Evolutionary conservation across 1,140 invertebrate species (phyloP), one percentile per base, ranked within the genome.

Genomic region (Diachasmimorpha longicaudata): DNA sequence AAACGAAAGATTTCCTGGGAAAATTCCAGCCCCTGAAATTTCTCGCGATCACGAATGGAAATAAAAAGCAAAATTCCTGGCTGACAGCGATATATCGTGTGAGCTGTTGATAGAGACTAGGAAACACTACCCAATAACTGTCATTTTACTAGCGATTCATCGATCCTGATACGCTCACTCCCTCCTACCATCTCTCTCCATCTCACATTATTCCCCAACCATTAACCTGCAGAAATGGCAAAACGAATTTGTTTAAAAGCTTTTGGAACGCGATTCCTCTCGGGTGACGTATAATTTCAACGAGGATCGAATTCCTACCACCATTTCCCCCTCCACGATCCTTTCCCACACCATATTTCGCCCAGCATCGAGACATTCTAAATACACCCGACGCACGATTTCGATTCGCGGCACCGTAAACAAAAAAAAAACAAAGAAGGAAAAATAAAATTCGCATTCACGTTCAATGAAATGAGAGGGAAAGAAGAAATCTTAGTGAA

Each of bases 171-270:
- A 21, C 52, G 3, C 31, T 19, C 19, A 4, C 14, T 19, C 52
- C 2, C 19, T 19, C 58, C 1, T 11, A 25, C 23, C 31, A 1
- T 31, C 19, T 63, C 11, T 63, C 8, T 63, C 23, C 14, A 0
- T 37, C 70, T 14, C 14, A 72, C 14, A 71, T 71, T 69, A 63
- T 63, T 68, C n/a, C 31, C 1, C 31, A n/a, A 16, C 66, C 66
- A 68, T 39, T 37, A 68, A 37, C 25, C 66, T 14, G 14, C n/a
- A 63, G 31, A 72, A 72, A 63, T 72, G 55, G 70, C 52, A 72
- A 58, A 72, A 72, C 70, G 52, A 72, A 72, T 72, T 72, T 72
- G 19, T 42, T 66, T 48, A 70, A 70, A 70, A 52, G 66, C 66
- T 37, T 68, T 68, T 68, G 66, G 66, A 68, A 68, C 31, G 66